Base-by-base conservation (phyloP, 2,113 vertebrate species). In the Sinocyclocheilus anshuiensis region DNA sequence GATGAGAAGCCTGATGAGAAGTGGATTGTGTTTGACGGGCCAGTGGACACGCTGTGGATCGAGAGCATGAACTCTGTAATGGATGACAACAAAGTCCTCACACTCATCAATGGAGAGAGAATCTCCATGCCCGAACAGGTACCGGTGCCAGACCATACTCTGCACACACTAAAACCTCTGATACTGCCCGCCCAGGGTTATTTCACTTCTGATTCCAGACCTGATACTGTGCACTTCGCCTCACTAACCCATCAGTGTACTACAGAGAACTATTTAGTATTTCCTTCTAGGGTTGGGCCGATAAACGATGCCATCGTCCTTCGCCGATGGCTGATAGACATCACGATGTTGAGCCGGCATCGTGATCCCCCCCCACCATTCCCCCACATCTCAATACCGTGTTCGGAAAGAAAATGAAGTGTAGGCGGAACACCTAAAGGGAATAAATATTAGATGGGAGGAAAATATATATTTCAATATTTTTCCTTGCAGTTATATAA, bases 11-110 rank as follows among this genome's bases (percentile, higher is more conserved):
- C 95, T 0, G 96, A 97, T 55, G 97, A 97, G 91, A 98, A 97
- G 93, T 98, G 97, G 97, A 96, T 98, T 22, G 89, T 98, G 87
- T 97, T 97, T 8, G 97, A 98, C 0, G 97, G 97, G 26, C 97
- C 97, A 0, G 97, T 97, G 86, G 97, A 97, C 93, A 96, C 97
- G 0, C 89, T 97, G 87, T 98, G 97, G 97, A 96, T 97, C 1
- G 97, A 98, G 92, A 97, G 96, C 89, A 97, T 98, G 96, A 97
- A 97, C 92, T 97, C 97, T 0, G 96, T 97, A 18, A 97, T 98
- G 97, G 97, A 98, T 1, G 97, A 98, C 91, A 97, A 97, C 93
- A 97, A 97, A 87, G 96, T 98, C 59, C 93, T 98, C 76, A 97
- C 97, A 0, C 96, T 98, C 81, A 96, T 96, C 91, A 98, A 97